A percentile compares a stretch with the other conserved stretches of the same genome.
Conservation (phyloP, 2,113 vertebrate species). For the Erpornis zantholeuca region DNA sequence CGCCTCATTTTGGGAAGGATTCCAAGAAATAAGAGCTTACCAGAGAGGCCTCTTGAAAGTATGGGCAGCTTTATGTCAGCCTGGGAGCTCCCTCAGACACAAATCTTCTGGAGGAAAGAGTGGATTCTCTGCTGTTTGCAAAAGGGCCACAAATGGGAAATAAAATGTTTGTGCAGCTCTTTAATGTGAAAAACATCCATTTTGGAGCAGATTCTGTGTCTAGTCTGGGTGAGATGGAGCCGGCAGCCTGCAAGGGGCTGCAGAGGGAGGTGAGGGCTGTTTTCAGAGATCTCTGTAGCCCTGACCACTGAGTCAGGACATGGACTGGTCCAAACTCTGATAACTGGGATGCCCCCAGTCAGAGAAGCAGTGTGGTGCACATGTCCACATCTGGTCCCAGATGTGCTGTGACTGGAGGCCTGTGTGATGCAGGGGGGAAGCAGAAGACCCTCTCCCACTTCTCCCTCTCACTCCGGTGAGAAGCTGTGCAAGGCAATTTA, state of each 20-base stretch:
- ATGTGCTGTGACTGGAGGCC: not conserved
- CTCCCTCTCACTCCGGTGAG: accelerated
- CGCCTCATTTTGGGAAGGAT: constrained; percentile 46
- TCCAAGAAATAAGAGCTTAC: constrained; percentile 65
- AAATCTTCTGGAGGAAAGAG: constrained; percentile 54
- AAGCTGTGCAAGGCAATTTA: not conserved
- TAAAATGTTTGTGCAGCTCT: constrained; percentile 55
- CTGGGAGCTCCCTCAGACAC: constrained; percentile 58
- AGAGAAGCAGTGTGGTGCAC: accelerated
- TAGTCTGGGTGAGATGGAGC: not conserved
- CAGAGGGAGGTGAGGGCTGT: not conserved
- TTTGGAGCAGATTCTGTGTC: not conserved
- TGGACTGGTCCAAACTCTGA: accelerated
- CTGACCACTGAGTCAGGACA: accelerated
- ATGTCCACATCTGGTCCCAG: not conserved
- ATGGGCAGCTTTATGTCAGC: constrained; percentile 62
- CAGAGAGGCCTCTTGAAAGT: constrained; percentile 63
- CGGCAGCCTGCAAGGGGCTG: not conserved
- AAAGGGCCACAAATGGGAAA: constrained; percentile 57
- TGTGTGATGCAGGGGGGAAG: not conserved
- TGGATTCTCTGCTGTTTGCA: constrained; percentile 57
- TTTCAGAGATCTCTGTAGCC: not conserved
- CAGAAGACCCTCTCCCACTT: not conserved
- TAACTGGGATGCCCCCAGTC: not conserved
- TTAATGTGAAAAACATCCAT: constrained; percentile 61